Base-by-base conservation (phyloP, 2,888 invertebrate genomes). In the Rhimphoctona megacephalus region DNA sequence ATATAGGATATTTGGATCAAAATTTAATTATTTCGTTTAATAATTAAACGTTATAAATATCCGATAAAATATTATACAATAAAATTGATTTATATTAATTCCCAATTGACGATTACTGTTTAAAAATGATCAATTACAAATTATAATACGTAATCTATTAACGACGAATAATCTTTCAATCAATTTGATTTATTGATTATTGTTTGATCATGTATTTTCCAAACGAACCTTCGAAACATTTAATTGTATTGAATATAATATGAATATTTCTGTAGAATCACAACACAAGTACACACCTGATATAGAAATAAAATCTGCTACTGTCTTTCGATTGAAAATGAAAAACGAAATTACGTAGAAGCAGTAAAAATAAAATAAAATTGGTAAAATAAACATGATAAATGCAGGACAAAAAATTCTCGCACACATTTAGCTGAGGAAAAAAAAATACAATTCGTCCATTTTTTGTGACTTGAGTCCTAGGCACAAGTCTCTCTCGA, bases 381-480 rank as follows among this genome's bases (percentile, higher is more conserved):
- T 46, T 1, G 9, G 43, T 11, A 52, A 11, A 54, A 11, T 25
- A 25, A 25, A 25, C 0, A 4, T 3, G 30, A 30, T 17, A 14
- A 30, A 30, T 7, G 14, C 5, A 61, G 30, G 17, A 30, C 30
- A 14, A 30, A 67, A 57, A 25, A 46, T 22, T 6, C 17, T 25
- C 1, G 46, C 6, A 33, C 57, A 61, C 49, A 33, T 43, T 76
- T 49, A n/a, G 22, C 9, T 69, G 25, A 61, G 36, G 61, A 66
- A 57, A 69, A 57, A 33, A 57, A 78, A 80, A 54, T 61, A 57
- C 49, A 80, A 72, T 83, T 85, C 76, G 72, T 83, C 83, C 76
- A 86, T 52, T 86, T 25, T 80, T 80, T 80, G 76, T 70, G 80
- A 86, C 76, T 83, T n/a, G 46, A 83, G 77, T 86, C 66, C 70